Base-by-base conservation (phyloP, 2,888 invertebrate species). In the Elegia similella region DNA sequence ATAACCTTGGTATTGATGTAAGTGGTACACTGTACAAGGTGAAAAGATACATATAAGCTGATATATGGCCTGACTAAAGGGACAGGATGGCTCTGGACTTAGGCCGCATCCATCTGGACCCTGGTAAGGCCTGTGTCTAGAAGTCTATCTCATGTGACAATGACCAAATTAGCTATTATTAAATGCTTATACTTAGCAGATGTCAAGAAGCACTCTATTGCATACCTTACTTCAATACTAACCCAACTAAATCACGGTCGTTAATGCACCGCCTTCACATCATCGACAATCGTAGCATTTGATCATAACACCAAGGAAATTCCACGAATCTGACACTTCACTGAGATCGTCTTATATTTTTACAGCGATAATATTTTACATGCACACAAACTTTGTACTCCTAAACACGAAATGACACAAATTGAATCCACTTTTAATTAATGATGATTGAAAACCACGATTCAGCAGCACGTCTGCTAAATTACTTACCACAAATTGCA, bases 181-280 rank as follows among this genome's bases (percentile, higher is more conserved):
- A 23, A 23, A 23, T 23, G 2, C 23, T 23, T 5, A 23, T 23
- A 23, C 5, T 5, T 23, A 57, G 84, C 88, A 89, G 83, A 85
- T 85, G 75, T 84, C 79, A 85, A 77, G 68, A 82, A 78, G 74
- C 68, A 70, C 71, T 76, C 73, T 83, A 74, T 75, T 84, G 88
- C 86, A 80, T 77, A 82, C 69, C 76, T 80, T 84, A 87, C 82
- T 86, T 86, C 77, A 82, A 76, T 77, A 85, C 75, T 78, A 79
- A 84, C 75, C 86, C 80, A 72, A 67, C 63, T 68, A 82, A 80
- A 82, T 80, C 90, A 90, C 90, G 86, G 88, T 87, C 81, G 81
- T 76, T 82, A 86, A 77, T 84, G 90, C 90, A 91, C 90, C 79
- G 87, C 87, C 85, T 84, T 83, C 88, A 90, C 87, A 73, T 74